Evolutionary conservation across 2,888 invertebrate species (phyloP), one percentile per base, ranked within the genome.

Genomic region (Branchellion lobata): DNA sequence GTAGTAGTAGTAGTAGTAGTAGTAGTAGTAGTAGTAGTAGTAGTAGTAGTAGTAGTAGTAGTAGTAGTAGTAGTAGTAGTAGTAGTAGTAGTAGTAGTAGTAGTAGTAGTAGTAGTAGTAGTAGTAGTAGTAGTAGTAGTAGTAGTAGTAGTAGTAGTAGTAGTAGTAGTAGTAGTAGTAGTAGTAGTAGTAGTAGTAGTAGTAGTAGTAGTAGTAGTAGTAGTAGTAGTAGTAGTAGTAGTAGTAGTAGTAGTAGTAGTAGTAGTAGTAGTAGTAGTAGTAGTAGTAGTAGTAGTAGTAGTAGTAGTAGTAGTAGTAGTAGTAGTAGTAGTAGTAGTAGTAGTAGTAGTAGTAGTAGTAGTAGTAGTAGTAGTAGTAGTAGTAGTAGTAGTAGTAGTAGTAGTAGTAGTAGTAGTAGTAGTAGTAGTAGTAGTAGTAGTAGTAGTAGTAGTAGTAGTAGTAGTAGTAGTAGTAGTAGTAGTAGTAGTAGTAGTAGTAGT

Each of bases 381-480:
- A 11, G 65, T 65, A 11, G 65, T 65, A 11, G 5, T 21, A 65
- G 65, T 65, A 11, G 65, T 65, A 21, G 65, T 65, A 21, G n/a
- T 65, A 21, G 65, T 65, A 65, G 5, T 65, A 65, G 65, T 77
- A 77, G 78, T 77, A 77, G 78, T 77, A 77, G 78, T 77, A 77
- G 78, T 77, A 77, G 78, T 77, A 77, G 78, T 77, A 77, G 78
- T 77, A 75, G 78, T 77, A 77, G 78, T 77, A 77, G 78, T 77
- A 77, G 78, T 77, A 77, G 78, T 77, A 77, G 78, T 77, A 77
- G 78, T 77, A 77, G 80, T 81, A 81, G 81, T 77, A 81, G 81
- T 81, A 81, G 81, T 81, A 81, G 81, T 81, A 81, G 81, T 81
- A 81, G 81, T 81, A 80, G 77, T 81, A 80, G 75, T 80, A 81